Percentiles rank a stretch among this genome's conserved stretches.
phyloP scores from a whole-genome alignment of 2,888 invertebrate genomes.

The Cremastinae sp. region DNA sequence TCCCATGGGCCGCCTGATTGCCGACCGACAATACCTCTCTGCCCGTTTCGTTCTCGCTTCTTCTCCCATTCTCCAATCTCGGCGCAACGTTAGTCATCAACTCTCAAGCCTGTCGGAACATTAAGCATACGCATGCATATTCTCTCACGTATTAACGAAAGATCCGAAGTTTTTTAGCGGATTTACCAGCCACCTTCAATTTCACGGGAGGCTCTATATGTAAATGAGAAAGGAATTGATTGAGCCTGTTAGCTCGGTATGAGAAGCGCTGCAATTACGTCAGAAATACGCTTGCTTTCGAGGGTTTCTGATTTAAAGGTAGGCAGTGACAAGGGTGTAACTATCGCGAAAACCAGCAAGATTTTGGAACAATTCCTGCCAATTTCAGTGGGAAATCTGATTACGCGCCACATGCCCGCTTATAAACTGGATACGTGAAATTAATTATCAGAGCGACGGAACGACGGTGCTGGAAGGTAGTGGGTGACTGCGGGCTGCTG shows the following conservation, averaged over 20 bases:
- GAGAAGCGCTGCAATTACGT: neutral
- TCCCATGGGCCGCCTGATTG: constrained; percentile 62
- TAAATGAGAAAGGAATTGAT: neutral
- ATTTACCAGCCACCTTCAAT: too few relatives aligned
- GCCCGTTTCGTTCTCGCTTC: constrained; percentile 51
- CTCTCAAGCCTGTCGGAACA: constrained; percentile 39
- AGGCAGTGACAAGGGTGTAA: neutral
- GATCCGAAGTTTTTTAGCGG: neutral
- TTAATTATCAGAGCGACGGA: constrained; percentile 73
- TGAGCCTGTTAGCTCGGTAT: constrained; percentile 9
- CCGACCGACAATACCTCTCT: constrained; percentile 57
- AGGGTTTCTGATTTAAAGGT: neutral
- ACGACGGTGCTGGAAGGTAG: constrained; percentile 60
- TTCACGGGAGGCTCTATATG: neutral
- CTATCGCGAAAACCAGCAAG: constrained; percentile 43
- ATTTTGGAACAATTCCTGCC: constrained; percentile 75
- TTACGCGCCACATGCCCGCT: constrained; percentile 72
- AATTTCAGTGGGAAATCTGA: constrained; percentile 75
- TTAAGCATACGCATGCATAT: constrained; percentile 43
- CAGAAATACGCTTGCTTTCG: constrained; percentile 9
- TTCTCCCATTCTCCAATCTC: constrained; percentile 58
- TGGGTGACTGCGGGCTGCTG: constrained; percentile 42
- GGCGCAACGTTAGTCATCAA: constrained; percentile 10
- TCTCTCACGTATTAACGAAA: neutral
- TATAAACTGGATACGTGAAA: constrained; percentile 77